These are phyloP conservation scores for Lineus longissimus DNA, from an alignment of 1,140 invertebrate species.

Conservation along the genomic window DNA sequence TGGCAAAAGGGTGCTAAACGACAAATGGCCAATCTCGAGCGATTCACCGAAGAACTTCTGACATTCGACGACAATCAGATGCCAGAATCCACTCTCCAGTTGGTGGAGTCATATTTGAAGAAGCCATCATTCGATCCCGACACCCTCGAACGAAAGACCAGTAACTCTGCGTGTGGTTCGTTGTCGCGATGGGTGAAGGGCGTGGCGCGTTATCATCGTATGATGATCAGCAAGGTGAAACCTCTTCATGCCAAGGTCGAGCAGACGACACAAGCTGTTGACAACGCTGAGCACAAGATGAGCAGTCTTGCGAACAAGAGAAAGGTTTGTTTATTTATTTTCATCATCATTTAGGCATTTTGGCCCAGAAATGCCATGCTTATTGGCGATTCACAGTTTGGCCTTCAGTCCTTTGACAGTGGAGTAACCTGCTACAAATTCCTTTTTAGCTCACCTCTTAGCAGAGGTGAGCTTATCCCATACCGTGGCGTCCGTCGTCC, in stretches of 20 bases:
- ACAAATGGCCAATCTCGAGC: constrained; percentile 54
- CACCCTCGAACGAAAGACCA: constrained; percentile 39
- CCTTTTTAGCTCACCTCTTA: too few species aligned
- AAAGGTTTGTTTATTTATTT: constrained; percentile 25
- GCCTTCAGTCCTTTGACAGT: neutral
- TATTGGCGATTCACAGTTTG: neutral
- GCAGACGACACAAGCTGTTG: constrained; percentile 46
- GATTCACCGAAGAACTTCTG: constrained; percentile 51
- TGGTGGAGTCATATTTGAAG: constrained; percentile 52
- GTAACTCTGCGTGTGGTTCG: constrained; percentile 43
- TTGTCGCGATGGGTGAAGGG: constrained; percentile 51
- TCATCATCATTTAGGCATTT: neutral
- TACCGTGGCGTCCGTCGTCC: too few species aligned
- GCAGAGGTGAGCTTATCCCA: too few species aligned
- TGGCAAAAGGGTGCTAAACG: constrained; percentile 55
- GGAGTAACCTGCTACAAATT: neutral
- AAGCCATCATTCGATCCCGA: constrained; percentile 50
- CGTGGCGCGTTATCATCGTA: constrained; percentile 48
- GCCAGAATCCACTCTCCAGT: constrained; percentile 44
- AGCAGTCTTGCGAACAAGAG: constrained; percentile 46
- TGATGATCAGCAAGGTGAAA: constrained; percentile 52
- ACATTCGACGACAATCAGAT: constrained; percentile 52
- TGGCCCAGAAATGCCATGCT: neutral
- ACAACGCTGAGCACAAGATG: constrained; percentile 52
- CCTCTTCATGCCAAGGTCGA: constrained; percentile 52